Evolutionary conservation across 2,113 vertebrate genomes (phyloP), one percentile per base, ranked within the genome.

Genomic region (Zeus faber): DNA sequence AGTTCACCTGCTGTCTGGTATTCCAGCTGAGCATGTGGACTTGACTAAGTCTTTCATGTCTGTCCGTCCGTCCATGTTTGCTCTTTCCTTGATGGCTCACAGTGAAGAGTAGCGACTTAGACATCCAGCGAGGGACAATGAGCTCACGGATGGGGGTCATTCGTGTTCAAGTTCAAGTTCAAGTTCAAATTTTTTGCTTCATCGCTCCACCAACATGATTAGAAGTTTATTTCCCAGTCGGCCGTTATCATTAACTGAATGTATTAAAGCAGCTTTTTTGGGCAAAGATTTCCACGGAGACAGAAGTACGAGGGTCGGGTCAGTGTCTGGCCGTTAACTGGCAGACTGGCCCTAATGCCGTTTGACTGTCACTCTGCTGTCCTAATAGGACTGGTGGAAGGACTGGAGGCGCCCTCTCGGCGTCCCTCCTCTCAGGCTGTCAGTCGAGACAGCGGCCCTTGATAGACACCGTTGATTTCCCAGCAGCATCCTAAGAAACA

Each of bases 391-490:
- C 57, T 45, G 21, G 18, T 20, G 62, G 45, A 72, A n/a, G n/a
- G 53, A 79, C 65, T 69, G n/a, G 31, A 75, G 62, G 67, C 65
- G 62, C 64, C 63, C 64, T 77, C 49, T 59, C 22, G 70, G 74
- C 47, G 16, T 66, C 68, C 49, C 62, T 64, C 60, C 49, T 66
- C 67, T 54, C 59, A 49, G 75, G 62, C 80, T 68, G 65, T 70
- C 55, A 61, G 49, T 21, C 13, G 49, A 58, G 40, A 54, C n/a
- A 66, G 51, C 50, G 50, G 58, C 48, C 44, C 49, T 49, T 77
- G 70, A 75, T 78, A 83, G 65, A 74, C 50, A 72, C 59, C 62
- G 61, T 70, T 82, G 75, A 79, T 76, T 77, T 64, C 65, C 70
- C 41, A 5, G 49, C 44, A 22, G 25, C 23, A 4, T 26, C 23